phyloP scores from a whole-genome alignment of 2,888 invertebrate genomes.

The Lithosia quadra region DNA sequence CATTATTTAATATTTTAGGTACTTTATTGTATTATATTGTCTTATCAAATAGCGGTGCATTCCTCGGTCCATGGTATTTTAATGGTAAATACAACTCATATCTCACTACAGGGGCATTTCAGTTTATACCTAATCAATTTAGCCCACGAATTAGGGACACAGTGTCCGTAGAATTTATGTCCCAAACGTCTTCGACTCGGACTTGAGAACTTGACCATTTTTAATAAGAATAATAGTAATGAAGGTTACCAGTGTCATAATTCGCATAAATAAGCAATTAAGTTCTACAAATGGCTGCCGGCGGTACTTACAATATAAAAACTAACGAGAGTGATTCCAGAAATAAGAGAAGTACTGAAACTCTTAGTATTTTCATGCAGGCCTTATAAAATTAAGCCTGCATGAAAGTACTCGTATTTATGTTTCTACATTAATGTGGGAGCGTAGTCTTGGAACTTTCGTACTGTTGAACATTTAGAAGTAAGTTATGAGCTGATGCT shows the following conservation, averaged over 20 bases:
- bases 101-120: no score
- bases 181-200: no score
- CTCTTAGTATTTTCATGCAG: constrained; percentile 10
- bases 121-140: no score
- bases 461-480: constrained; percentile 19
- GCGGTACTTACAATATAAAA: not conserved
- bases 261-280: not conserved
- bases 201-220: no score
- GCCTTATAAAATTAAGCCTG: constrained; percentile 15
- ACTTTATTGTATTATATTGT: no score
- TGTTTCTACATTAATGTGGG: constrained; percentile 21
- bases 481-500: constrained; percentile 21
- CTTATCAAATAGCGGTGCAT: no score
- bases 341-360: not conserved
- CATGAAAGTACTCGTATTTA: constrained; percentile 17
- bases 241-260: not conserved
- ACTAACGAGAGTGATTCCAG: not conserved
- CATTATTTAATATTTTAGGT: no score
- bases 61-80: no score
- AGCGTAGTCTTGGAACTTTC: constrained; percentile 16
- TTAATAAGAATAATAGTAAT: no score
- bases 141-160: no score
- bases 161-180: no score
- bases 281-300: not conserved
- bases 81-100: no score